Evolutionary conservation across 1,140 invertebrate genomes (phyloP).

Genomic region (Eupristina koningsbergeri): DNA sequence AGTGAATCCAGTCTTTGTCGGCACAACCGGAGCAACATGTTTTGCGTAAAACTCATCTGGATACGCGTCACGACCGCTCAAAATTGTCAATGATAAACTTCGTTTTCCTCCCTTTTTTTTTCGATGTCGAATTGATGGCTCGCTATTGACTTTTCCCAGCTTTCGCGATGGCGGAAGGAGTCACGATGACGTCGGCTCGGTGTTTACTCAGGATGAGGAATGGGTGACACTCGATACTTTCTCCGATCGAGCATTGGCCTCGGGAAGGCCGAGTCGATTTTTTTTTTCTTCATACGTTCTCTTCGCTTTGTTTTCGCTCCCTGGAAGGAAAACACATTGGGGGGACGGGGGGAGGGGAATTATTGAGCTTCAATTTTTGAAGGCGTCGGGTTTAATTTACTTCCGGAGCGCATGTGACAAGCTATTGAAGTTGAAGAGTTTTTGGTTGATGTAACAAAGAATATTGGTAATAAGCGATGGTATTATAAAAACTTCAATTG

Average conservation of each 20-base stretch:
- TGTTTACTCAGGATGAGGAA: constrained; percentile 20
- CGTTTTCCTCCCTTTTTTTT: not conserved
- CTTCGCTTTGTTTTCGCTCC: too few species aligned
- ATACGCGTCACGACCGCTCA: not conserved
- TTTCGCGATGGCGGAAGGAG: not conserved
- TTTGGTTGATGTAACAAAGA: too few species aligned
- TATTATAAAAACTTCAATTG: too few species aligned
- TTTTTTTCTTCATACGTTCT: not conserved
- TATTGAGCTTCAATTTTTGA: too few species aligned
- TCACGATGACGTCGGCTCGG: not conserved
- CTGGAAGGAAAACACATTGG: too few species aligned
- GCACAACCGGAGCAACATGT: not conserved
- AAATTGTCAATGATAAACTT: not conserved
- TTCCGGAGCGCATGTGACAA: too few species aligned
- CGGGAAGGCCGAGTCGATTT: constrained; percentile 16
- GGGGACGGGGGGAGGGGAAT: too few species aligned
- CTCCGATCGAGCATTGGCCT: not conserved
- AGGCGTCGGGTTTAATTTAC: not conserved
- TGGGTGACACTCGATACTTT: constrained; percentile 16
- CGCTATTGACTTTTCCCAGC: constrained; percentile 45
- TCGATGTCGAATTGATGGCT: not conserved
- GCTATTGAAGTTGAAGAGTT: too few species aligned
- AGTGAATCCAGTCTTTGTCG: too few species aligned
- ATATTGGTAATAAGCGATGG: too few species aligned
- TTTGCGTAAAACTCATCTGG: too few species aligned